Evolutionary conservation across 2,888 invertebrate species (phyloP).

Genomic region (Colostygia pectinataria): DNA sequence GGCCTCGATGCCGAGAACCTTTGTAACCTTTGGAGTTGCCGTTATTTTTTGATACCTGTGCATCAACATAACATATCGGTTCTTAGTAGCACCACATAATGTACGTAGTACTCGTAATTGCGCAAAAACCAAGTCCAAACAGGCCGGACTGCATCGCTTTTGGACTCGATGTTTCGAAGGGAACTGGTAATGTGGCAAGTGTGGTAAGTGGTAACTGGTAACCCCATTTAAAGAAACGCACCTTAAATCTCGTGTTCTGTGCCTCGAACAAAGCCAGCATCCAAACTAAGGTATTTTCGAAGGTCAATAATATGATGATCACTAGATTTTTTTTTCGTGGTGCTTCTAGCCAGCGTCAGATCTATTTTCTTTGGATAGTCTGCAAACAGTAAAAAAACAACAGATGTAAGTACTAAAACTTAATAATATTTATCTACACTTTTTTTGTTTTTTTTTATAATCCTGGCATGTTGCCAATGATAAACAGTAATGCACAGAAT

Average conservation of each 20-base stretch:
- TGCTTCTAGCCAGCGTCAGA: conserved; percentile 13
- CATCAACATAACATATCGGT: conserved; percentile 5
- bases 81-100: not conserved
- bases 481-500: conserved; percentile 14
- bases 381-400: conserved; percentile 2
- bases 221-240: too few species aligned
- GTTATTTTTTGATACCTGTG: conserved; percentile 8
- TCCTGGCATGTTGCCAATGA: conserved; percentile 20
- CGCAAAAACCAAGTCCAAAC: not conserved
- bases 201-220: too few species aligned
- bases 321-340: not conserved
- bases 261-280: too few species aligned
- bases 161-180: not conserved
- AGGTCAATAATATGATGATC: too few species aligned
- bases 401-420: too few species aligned
- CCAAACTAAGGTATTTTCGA: too few species aligned
- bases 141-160: not conserved
- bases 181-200: not conserved
- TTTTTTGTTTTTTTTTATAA: too few species aligned
- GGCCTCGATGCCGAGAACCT: conserved; percentile 56
- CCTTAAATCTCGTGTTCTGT: too few species aligned
- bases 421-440: too few species aligned
- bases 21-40: conserved; percentile 26
- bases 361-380: conserved; percentile 19
- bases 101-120: not conserved